These are phyloP conservation scores for Colletes gigas DNA, from an alignment of 1,140 invertebrate species.

Conservation along the genomic window DNA sequence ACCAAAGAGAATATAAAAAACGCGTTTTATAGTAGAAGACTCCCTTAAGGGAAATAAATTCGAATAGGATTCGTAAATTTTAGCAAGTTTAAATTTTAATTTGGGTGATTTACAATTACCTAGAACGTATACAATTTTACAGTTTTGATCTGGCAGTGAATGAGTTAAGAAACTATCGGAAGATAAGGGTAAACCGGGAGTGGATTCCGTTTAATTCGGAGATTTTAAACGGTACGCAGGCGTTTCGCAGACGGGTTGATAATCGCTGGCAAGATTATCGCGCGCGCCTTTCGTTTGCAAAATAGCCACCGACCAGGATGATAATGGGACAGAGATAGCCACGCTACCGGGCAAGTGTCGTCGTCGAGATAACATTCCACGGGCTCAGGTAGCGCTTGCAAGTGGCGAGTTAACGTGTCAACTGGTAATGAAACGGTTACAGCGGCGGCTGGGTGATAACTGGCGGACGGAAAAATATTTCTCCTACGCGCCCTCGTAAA, in stretches of 20 bases:
- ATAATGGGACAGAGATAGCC: constrained; percentile 49
- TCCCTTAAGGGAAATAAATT: too few species aligned
- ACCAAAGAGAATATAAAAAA: too few species aligned
- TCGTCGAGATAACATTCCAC: constrained; percentile 41
- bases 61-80: too few species aligned
- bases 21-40: too few species aligned
- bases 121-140: too few species aligned
- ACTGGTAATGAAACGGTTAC: constrained; percentile 33
- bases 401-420: constrained; percentile 36
- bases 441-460: background rate
- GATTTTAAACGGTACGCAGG: too few species aligned
- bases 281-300: constrained; percentile 31
- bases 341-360: constrained; percentile 34
- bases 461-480: background rate
- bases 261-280: constrained; percentile 25
- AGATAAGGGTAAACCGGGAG: too few species aligned
- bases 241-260: constrained; percentile 1
- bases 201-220: too few species aligned
- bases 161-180: too few species aligned
- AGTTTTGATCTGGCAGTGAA: too few species aligned
- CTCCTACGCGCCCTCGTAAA: background rate
- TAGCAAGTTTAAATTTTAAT: too few species aligned
- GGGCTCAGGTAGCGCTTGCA: constrained; percentile 27
- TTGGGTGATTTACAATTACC: too few species aligned
- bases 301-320: constrained; percentile 28